Conservation (phyloP, 2,113 vertebrate genomes). For the Syngnathus scovelli region DNA sequence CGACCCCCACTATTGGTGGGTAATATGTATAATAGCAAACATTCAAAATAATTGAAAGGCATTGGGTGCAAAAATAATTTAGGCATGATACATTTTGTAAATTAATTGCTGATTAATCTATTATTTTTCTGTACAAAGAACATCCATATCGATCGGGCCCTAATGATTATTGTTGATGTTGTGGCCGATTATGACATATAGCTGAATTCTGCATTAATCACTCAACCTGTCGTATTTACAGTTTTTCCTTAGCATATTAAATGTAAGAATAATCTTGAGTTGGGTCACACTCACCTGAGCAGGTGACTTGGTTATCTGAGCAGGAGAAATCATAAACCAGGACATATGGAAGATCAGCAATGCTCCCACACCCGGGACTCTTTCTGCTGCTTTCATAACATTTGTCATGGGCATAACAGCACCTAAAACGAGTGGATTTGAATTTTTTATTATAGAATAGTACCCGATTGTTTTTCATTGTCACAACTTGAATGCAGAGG, state of each 20-base stretch:
- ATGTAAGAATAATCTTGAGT: background rate
- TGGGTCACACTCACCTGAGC: slow-evolving; percentile 65
- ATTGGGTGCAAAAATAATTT: too few species aligned
- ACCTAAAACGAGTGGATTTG: slow-evolving; percentile 57
- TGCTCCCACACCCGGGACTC: slow-evolving; percentile 40
- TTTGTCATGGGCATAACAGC: slow-evolving; percentile 77
- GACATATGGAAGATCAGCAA: slow-evolving; percentile 77
- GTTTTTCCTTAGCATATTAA: background rate
- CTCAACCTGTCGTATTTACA: background rate
- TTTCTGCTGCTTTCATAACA: slow-evolving; percentile 65
- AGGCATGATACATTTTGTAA: too few species aligned
- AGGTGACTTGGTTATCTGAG: slow-evolving; percentile 58
- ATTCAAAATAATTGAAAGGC: too few species aligned
- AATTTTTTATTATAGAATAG: background rate
- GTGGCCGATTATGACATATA: too few species aligned
- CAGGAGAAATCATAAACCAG: slow-evolving; percentile 68
- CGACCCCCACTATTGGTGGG: too few species aligned
- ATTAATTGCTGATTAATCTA: too few species aligned
- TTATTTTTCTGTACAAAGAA: too few species aligned
- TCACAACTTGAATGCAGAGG: background rate
- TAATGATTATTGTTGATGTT: too few species aligned
- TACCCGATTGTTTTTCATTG: background rate
- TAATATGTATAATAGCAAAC: too few species aligned
- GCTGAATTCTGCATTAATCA: too few species aligned
- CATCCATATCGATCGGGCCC: too few species aligned